Percentiles rank a stretch among this genome's conserved stretches.
These are phyloP conservation scores for Toxonevra muliebris DNA, from an alignment of 2,888 invertebrate genomes.

Conservation along the genomic window DNA sequence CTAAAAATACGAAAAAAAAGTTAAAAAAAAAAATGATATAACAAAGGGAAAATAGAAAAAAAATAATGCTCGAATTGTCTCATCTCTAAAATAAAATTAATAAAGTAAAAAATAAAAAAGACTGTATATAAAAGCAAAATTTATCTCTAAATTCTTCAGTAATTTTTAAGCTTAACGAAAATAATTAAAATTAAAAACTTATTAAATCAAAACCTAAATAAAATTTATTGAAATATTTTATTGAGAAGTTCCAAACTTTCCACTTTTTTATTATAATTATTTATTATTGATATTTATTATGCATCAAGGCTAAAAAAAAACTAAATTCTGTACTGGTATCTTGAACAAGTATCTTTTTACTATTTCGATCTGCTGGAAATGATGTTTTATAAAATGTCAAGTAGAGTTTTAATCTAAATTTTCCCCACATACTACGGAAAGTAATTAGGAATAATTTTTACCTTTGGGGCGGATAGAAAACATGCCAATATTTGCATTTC, in stretches of 20 bases:
- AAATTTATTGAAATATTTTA: conserved; percentile 13
- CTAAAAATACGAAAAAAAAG: conserved; percentile 19
- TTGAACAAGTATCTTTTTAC: too few relatives aligned
- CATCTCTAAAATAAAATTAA: conserved; percentile 39
- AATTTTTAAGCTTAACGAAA: background rate
- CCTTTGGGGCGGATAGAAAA: too few relatives aligned
- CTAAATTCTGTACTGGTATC: too few relatives aligned
- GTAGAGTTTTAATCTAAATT: too few relatives aligned
- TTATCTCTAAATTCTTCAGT: background rate
- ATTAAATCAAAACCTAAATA: conserved; percentile 23
- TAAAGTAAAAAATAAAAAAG: conserved; percentile 32
- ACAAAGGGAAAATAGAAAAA: background rate
- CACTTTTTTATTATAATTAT: too few relatives aligned
- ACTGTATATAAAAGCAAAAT: conserved; percentile 31
- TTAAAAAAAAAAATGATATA: background rate
- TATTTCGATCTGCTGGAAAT: too few relatives aligned
- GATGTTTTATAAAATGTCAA: too few relatives aligned
- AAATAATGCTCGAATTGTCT: conserved; percentile 28
- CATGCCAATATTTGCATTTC: too few relatives aligned
- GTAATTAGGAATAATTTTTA: too few relatives aligned
- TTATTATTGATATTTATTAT: too few relatives aligned
- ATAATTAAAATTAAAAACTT: background rate
- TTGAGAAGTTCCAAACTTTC: background rate
- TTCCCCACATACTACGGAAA: too few relatives aligned
- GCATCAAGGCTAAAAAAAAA: too few relatives aligned